Percentiles rank a stretch among this genome's conserved stretches.
phyloP scores from a whole-genome alignment of 2,888 invertebrate genomes.

The Pollenia labialis region DNA sequence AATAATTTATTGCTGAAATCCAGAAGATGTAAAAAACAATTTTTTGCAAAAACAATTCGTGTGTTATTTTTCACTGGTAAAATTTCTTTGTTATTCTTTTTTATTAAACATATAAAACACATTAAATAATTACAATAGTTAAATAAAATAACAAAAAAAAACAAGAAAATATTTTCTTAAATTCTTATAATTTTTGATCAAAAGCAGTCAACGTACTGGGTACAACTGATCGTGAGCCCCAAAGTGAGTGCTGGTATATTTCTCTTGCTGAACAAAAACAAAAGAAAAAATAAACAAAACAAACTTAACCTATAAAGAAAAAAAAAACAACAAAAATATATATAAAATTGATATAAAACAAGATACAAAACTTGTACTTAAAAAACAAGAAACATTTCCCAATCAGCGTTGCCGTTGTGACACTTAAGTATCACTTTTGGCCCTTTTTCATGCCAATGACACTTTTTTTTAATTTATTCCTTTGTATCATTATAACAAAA shows the following conservation, averaged over 20 bases:
- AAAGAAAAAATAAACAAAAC: constrained; percentile 9
- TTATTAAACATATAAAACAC: background rate
- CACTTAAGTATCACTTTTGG: too few relatives aligned
- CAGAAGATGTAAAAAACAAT: background rate
- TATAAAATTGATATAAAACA: constrained; percentile 16
- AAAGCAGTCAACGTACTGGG: constrained; percentile 80
- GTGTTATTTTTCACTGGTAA: constrained; percentile 6
- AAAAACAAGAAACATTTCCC: background rate
- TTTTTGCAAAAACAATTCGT: constrained; percentile 25
- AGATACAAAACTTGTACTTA: constrained; percentile 49
- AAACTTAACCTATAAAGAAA: background rate
- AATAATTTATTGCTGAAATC: constrained; percentile 6
- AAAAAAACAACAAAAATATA: background rate
- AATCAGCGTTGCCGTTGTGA: too few relatives aligned
- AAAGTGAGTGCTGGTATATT: constrained; percentile 21
- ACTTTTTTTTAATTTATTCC: too few relatives aligned
- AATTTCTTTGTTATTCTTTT: constrained; percentile 50
- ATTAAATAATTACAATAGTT: too few relatives aligned
- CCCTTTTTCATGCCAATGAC: too few relatives aligned
- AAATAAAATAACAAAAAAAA: background rate
- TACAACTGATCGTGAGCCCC: constrained; percentile 77
- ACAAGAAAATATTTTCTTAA: constrained; percentile 2
- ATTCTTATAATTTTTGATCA: constrained; percentile 61
- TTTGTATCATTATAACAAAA: too few relatives aligned
- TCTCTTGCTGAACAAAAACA: constrained; percentile 9